Percentiles rank a stretch among this genome's conserved stretches.
Conservation (phyloP, 1,140 invertebrate genomes). For the Drosophila prosaltans region DNA sequence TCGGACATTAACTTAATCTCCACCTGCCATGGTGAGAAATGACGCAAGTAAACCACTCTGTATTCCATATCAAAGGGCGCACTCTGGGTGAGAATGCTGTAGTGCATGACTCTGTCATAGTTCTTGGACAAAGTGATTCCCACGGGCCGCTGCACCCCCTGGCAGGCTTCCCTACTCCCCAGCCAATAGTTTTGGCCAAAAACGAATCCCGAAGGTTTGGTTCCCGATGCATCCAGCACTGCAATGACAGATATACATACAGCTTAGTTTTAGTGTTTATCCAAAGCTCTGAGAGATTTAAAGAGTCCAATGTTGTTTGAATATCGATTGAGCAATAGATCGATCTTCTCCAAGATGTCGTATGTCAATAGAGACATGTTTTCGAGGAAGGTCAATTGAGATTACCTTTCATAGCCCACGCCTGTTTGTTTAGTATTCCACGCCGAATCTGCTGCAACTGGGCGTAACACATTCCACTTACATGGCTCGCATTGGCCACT, state of each 20-base stretch:
- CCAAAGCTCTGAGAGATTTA: no score
- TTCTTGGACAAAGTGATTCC: conserved; percentile 71
- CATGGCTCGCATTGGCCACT: conserved; percentile 61
- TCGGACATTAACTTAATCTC: conserved; percentile 80
- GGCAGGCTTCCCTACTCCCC: conserved; percentile 71
- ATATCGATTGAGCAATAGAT: no score
- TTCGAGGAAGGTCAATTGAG: not conserved
- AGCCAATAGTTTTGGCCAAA: conserved; percentile 83
- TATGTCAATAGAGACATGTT: not conserved
- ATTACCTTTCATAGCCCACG: conserved; percentile 82
- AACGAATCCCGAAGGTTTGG: conserved; percentile 70
- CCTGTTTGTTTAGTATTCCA: conserved; percentile 68
- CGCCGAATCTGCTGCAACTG: conserved; percentile 71
- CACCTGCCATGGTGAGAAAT: conserved; percentile 80
- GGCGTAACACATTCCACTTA: conserved; percentile 60
- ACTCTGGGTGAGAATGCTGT: conserved; percentile 64
- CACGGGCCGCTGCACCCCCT: conserved; percentile 55
- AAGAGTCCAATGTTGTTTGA: no score
- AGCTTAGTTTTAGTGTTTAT: no score
- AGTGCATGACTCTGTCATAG: conserved; percentile 72
- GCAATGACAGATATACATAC: not conserved
- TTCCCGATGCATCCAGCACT: conserved; percentile 80
- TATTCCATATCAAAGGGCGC: conserved; percentile 78
- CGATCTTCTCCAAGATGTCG: no score
- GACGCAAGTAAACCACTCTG: conserved; percentile 73